Percentiles rank a stretch among this genome's conserved stretches.
phyloP scores from a whole-genome alignment of 2,888 invertebrate species.

The Eupithecia abbreviata region DNA sequence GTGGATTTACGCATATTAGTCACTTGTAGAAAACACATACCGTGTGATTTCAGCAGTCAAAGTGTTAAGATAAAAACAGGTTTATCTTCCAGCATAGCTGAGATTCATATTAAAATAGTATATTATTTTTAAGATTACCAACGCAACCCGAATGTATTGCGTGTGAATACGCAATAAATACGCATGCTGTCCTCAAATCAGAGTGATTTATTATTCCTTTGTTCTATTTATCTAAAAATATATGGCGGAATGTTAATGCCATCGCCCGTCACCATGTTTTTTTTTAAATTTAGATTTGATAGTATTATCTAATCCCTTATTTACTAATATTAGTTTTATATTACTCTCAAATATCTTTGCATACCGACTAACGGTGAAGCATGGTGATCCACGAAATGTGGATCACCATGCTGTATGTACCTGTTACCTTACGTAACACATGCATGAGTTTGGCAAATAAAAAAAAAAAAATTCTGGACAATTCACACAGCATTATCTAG shows the following conservation, averaged over 20 bases:
- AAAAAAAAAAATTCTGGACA: too few relatives aligned
- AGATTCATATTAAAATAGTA: background rate
- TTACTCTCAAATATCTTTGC: too few relatives aligned
- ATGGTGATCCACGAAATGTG: too few relatives aligned
- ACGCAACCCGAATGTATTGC: background rate
- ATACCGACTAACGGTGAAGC: too few relatives aligned
- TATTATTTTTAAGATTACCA: background rate
- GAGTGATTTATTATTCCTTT: slow-evolving; percentile 2
- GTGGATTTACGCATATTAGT: too few relatives aligned
- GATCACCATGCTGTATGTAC: too few relatives aligned
- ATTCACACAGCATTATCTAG: too few relatives aligned
- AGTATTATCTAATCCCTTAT: background rate
- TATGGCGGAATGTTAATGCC: background rate
- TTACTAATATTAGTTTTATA: too few relatives aligned
- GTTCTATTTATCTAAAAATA: background rate
- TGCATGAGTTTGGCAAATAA: too few relatives aligned
- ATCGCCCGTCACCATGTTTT: background rate
- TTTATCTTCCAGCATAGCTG: background rate
- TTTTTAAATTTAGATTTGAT: background rate
- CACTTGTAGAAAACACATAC: too few relatives aligned
- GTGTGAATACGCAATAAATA: background rate
- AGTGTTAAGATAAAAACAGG: background rate
- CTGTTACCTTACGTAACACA: too few relatives aligned
- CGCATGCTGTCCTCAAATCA: background rate
- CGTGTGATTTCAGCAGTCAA: too few relatives aligned